Conservation (phyloP, 2,888 invertebrate species). For the Cantharis rufa region DNA sequence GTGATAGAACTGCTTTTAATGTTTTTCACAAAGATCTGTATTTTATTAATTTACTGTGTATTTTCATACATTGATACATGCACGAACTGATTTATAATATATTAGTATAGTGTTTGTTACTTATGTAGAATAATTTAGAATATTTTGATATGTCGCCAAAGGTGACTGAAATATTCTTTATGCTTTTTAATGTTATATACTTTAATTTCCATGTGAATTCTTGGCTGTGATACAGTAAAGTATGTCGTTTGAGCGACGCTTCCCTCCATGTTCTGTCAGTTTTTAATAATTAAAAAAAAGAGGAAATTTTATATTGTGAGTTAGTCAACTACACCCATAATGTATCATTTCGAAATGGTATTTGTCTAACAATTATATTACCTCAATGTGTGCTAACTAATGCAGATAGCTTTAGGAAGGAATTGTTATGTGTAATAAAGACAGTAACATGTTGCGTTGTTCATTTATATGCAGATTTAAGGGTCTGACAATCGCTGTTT, state of each 20-base stretch:
- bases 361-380: slow-evolving; percentile 44
- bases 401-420: slow-evolving; percentile 29
- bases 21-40: slow-evolving; percentile 55
- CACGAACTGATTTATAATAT: slow-evolving; percentile 46
- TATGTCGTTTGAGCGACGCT: slow-evolving; percentile 53
- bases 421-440: slow-evolving; percentile 25
- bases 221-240: slow-evolving; percentile 59
- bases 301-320: slow-evolving; percentile 8
- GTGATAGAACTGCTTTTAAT: slow-evolving; percentile 57
- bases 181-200: slow-evolving; percentile 47
- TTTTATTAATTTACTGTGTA: slow-evolving; percentile 48
- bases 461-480: slow-evolving; percentile 29
- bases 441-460: slow-evolving; percentile 26
- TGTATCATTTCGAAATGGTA: neutral
- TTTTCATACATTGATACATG: slow-evolving; percentile 44
- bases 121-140: slow-evolving; percentile 44
- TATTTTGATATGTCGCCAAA: slow-evolving; percentile 33
- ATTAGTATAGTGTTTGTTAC: slow-evolving; percentile 45
- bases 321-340: neutral
- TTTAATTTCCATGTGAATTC: slow-evolving; percentile 56
- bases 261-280: slow-evolving; percentile 49
- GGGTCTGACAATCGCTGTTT: slow-evolving; percentile 32
- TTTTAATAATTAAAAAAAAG: slow-evolving; percentile 2
- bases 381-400: slow-evolving; percentile 50
- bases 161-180: slow-evolving; percentile 39